phyloP scores from a whole-genome alignment of 2,888 invertebrate genomes.

The Pimpla rufipes region DNA sequence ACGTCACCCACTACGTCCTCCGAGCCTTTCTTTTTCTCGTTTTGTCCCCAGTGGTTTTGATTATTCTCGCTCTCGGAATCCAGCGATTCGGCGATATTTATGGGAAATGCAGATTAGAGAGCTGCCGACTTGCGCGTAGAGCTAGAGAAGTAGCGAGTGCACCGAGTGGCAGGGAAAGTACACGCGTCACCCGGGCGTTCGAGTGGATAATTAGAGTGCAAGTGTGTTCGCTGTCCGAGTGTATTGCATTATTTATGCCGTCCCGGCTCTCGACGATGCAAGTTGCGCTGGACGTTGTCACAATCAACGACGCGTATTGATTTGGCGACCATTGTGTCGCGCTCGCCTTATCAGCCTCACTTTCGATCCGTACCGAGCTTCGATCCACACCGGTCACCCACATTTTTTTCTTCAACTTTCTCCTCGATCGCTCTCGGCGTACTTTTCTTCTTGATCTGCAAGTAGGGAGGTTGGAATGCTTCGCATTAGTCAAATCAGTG shows the following conservation, averaged over 20 bases:
- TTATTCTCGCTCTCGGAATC: constrained; percentile 36
- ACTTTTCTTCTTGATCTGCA: not conserved
- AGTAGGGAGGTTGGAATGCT: no score
- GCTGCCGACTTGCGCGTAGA: not conserved
- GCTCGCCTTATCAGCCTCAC: constrained; percentile 54
- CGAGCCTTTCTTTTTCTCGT: not conserved
- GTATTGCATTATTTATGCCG: constrained; percentile 59
- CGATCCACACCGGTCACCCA: not conserved
- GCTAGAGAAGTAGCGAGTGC: constrained; percentile 11
- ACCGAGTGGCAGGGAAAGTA: constrained; percentile 51
- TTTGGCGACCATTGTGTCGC: constrained; percentile 27
- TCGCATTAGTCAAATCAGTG: no score
- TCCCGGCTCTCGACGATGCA: constrained; percentile 27
- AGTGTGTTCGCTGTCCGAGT: constrained; percentile 26
- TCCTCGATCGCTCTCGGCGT: not conserved
- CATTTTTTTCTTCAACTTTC: constrained; percentile 35
- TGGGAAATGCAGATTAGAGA: constrained; percentile 16
- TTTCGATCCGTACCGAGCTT: constrained; percentile 41
- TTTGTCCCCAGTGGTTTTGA: not conserved
- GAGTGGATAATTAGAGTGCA: constrained; percentile 53
- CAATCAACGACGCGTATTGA: constrained; percentile 14
- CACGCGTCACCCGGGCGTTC: constrained; percentile 50
- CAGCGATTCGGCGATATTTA: constrained; percentile 5
- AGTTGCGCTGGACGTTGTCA: not conserved
- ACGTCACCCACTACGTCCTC: not conserved